These are phyloP conservation scores for Harpegnathos saltator DNA, from an alignment of 1,140 invertebrate species.

Conservation along the genomic window DNA sequence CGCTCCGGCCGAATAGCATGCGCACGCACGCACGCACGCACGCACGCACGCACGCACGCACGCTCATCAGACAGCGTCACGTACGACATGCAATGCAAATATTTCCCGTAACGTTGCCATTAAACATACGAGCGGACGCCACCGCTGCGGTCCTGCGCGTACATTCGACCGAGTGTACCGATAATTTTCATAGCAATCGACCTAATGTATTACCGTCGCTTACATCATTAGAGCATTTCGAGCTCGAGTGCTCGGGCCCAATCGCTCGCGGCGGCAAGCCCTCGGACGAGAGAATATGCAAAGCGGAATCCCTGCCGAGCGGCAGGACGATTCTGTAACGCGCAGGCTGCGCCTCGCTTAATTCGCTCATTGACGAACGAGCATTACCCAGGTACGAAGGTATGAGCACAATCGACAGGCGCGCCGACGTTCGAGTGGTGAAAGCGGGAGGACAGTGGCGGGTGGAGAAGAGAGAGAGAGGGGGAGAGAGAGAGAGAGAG, in stretches of 20 bases:
- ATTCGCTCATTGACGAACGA: constrained; percentile 65
- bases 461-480: too few species aligned
- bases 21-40: too few species aligned
- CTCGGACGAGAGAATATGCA: constrained; percentile 42
- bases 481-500: constrained; percentile 43
- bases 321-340: constrained; percentile 43
- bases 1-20: neutral
- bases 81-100: constrained; percentile 24
- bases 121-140: constrained; percentile 17
- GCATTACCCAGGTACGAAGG: constrained; percentile 51
- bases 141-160: neutral
- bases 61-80: neutral
- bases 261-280: constrained; percentile 41
- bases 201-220: constrained; percentile 44
- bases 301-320: constrained; percentile 35
- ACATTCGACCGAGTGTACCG: constrained; percentile 2
- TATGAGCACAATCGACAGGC: constrained; percentile 55
- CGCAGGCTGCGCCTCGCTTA: constrained; percentile 47
- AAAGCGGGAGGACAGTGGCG: too few species aligned
- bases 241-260: neutral
- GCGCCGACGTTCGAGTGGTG: constrained; percentile 38
- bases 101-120: constrained; percentile 16
- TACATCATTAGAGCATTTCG: constrained; percentile 34
- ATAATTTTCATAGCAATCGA: constrained; percentile 25
- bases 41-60: neutral